Conservation (phyloP, 2,113 vertebrate species). For the Morone chrysops region DNA sequence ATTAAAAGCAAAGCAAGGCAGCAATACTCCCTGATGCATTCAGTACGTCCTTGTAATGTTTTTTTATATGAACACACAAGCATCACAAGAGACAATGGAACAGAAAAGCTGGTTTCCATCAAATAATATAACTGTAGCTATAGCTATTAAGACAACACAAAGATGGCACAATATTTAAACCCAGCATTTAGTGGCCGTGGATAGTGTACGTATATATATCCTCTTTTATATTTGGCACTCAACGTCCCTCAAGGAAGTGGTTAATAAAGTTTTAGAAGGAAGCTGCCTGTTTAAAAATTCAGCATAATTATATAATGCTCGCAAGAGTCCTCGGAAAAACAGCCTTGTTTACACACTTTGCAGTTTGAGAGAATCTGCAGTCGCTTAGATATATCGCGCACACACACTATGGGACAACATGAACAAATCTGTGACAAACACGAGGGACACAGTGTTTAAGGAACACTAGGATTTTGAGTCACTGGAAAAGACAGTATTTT, state of each 20-base stretch:
- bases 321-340: background rate
- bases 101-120: background rate
- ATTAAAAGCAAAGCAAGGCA: slow-evolving; percentile 4
- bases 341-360: background rate
- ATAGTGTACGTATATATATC: background rate
- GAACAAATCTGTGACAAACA: background rate
- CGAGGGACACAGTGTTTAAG: background rate
- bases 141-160: background rate
- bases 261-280: background rate
- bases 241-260: background rate
- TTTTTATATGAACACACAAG: background rate
- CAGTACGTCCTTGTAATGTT: background rate
- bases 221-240: background rate
- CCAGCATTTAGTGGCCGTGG: background rate
- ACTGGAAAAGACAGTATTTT: too few species aligned
- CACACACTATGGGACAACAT: background rate
- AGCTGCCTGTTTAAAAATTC: background rate
- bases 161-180: background rate
- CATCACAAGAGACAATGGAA: background rate
- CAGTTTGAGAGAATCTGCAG: background rate
- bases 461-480: background rate
- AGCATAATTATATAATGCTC: background rate
- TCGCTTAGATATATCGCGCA: background rate
- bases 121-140: background rate
- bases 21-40: background rate